Conservation (phyloP, 2,797 vertebrate species). For the Gobio occitaniae region DNA sequence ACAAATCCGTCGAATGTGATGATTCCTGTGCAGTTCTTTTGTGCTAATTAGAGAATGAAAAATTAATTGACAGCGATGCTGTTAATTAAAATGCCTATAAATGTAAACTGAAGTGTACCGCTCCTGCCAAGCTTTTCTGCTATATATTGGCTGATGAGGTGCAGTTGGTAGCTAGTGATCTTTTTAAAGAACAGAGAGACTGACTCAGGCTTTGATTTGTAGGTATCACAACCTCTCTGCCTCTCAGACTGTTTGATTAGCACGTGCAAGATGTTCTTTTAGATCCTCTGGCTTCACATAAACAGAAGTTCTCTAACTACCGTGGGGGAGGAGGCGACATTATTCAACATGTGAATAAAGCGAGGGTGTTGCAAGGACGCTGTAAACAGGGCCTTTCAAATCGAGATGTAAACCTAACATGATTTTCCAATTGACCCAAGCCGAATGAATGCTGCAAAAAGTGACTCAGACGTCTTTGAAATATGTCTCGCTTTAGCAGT, state of each 20-base stretch:
- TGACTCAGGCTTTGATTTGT: constrained; percentile 53
- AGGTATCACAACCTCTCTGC: constrained; percentile 49
- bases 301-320: constrained; percentile 49
- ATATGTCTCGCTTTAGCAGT: constrained; percentile 27
- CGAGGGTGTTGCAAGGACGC: constrained; percentile 9
- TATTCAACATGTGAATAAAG: constrained; percentile 20
- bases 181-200: constrained; percentile 50
- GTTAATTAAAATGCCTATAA: constrained; percentile 35
- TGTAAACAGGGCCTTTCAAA: constrained; percentile 13
- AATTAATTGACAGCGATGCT: constrained; percentile 4
- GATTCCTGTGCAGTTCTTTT: constrained; percentile 16
- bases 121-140: constrained; percentile 28
- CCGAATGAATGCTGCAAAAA: constrained; percentile 11
- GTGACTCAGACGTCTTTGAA: constrained; percentile 38
- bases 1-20: constrained; percentile 13
- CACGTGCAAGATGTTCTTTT: constrained; percentile 47
- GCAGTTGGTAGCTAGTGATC: constrained; percentile 33
- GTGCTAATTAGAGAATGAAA: constrained; percentile 40
- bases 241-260: constrained; percentile 54
- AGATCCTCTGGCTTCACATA: constrained; percentile 56
- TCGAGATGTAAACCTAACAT: constrained; percentile 14
- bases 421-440: constrained; percentile 24
- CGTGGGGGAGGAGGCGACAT: constrained; percentile 32
- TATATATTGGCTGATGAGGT: constrained; percentile 25
- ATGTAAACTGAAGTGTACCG: constrained; percentile 2